A percentile compares a stretch with the other conserved stretches of the same genome.
These are phyloP conservation scores for Melanargia galathea DNA, from an alignment of 2,888 invertebrate genomes.

Conservation along the genomic window DNA sequence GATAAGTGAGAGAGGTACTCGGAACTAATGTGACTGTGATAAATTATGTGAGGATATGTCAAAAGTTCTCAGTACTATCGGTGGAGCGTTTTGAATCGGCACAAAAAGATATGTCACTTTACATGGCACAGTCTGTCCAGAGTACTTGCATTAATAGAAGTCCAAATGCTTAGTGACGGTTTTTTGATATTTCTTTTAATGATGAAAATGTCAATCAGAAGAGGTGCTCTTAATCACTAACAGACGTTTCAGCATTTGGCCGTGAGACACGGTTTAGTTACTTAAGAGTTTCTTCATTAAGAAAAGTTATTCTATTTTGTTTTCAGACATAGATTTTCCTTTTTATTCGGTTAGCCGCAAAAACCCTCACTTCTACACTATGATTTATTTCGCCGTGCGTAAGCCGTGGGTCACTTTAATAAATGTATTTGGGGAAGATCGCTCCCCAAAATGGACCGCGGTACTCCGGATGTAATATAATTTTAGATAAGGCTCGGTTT, in stretches of 20 bases:
- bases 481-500: neutral
- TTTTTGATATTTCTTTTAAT: no score
- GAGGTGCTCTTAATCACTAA: no score
- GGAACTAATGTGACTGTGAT: no score
- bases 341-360: constrained; percentile 67
- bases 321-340: constrained; percentile 51
- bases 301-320: constrained; percentile 29
- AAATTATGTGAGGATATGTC: no score
- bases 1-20: no score
- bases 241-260: neutral
- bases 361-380: constrained; percentile 74
- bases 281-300: neutral
- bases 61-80: no score
- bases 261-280: neutral
- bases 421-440: constrained; percentile 78
- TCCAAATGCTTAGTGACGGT: no score
- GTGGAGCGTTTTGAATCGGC: no score
- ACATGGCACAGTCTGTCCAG: no score
- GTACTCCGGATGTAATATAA: constrained; percentile 61
- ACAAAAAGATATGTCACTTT: no score
- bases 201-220: no score
- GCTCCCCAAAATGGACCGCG: constrained; percentile 68
- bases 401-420: constrained; percentile 80
- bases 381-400: constrained; percentile 77
- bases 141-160: no score